These are phyloP conservation scores for Acanthurus leucopareius DNA, from an alignment of 2,797 vertebrate genomes.

Conservation along the genomic window DNA sequence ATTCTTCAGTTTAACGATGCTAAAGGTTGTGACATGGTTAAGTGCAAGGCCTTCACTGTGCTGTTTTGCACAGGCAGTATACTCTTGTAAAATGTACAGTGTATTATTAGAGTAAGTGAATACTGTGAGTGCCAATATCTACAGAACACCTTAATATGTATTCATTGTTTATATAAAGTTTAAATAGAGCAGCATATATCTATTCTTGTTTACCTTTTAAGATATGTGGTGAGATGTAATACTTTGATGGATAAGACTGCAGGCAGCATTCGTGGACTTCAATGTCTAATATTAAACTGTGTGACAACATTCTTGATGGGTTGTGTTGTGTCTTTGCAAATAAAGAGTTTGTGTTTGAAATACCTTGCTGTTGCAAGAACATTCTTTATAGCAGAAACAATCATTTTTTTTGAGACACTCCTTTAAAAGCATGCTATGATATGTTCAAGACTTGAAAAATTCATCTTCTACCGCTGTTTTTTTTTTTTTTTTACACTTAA, in stretches of 20 bases:
- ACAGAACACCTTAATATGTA: conserved; percentile 72
- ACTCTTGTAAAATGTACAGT: conserved; percentile 76
- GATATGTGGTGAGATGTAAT: conserved; percentile 63
- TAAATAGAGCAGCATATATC: conserved; percentile 66
- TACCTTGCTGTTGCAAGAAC: conserved; percentile 19
- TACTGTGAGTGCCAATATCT: conserved; percentile 84
- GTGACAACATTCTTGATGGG: conserved; percentile 67
- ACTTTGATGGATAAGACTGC: conserved; percentile 84
- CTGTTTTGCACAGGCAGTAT: conserved; percentile 54
- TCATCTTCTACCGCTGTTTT: conserved; percentile 4
- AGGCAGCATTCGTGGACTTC: conserved; percentile 84
- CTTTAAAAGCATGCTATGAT: background rate
- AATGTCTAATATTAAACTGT: conserved; percentile 68
- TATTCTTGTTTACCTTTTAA: conserved; percentile 74
- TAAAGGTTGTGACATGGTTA: conserved; percentile 66
- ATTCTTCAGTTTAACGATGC: conserved; percentile 53
- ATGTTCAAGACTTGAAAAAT: background rate
- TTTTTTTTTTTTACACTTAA: conserved; percentile 10
- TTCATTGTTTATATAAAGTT: conserved; percentile 76
- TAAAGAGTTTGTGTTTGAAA: conserved; percentile 78
- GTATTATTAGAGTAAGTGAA: conserved; percentile 78
- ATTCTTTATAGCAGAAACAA: background rate
- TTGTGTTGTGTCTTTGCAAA: conserved; percentile 78
- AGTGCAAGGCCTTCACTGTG: conserved; percentile 56
- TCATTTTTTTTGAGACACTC: background rate